Base-by-base conservation (phyloP, 2,797 vertebrate genomes). In the Lophotriccus pileatus region DNA sequence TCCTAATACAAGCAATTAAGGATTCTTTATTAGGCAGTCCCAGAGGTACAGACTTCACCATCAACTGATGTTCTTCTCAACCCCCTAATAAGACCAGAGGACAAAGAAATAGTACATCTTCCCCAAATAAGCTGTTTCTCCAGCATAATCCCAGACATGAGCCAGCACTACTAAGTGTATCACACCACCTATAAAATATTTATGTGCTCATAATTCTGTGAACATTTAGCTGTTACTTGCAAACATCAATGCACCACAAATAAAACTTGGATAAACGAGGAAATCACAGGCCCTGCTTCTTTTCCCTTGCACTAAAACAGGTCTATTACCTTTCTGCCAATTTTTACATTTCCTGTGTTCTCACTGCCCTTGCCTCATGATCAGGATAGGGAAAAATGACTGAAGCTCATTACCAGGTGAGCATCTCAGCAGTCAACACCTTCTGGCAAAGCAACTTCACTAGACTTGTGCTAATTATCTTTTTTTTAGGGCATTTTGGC, bases 1-100 rank as follows among this genome's bases (percentile, higher is more conserved):
- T 58, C 77, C 47, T 78, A 83, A 86, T 66, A 37, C 14, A 93
- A 86, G 58, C 76, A 88, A 86, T 90, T 94, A 93, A 84, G 62
- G 14, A 20, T 84, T 87, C 66, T 86, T 85, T 93, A 78, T 88
- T 86, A 85, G 60, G 13, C 53, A 44, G 18, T 72, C 73, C 83
- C 14, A 5, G 58, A 94, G 14, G 52, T 59, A 90, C 43, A 87
- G 32, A 41, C 11, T 77, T 94, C 47, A 53, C 43, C 58, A 90
- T 67, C 53, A 87, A 41, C 0, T 82, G 15, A 79, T 58, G 43
- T 68, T 90, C 67, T 93, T 70, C 56, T 82, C 21, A 67, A 52
- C 12, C 22, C 47, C 5, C 8, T 73, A 63, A 28, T 59, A 86
- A 52, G 41, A 55, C 22, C 24, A 79, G 55, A 93, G 66, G 55